Percentiles rank a stretch among this genome's conserved stretches.
Evolutionary conservation across 2,888 invertebrate genomes (phyloP).

Genomic region (Xestia ashworthii): DNA sequence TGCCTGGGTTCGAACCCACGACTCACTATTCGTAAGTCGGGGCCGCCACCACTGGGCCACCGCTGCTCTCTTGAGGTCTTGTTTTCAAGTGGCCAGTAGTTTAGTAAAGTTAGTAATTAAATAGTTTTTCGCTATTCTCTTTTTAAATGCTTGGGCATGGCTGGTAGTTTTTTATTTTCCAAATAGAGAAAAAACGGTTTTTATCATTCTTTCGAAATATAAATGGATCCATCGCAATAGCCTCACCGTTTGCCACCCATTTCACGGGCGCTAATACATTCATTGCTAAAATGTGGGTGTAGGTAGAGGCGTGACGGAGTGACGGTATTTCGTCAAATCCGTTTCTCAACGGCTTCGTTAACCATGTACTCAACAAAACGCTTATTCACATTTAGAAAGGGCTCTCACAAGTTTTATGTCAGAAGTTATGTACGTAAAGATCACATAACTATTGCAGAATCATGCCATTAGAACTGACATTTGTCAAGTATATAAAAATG

Average conservation of each 20-base stretch:
- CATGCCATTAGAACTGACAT: slow-evolving; percentile 51
- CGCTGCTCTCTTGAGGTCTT: too few relatives aligned
- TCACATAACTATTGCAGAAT: slow-evolving; percentile 49
- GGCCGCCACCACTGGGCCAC: too few relatives aligned
- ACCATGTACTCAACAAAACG: slow-evolving; percentile 11
- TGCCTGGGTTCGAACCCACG: too few relatives aligned
- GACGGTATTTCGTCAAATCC: slow-evolving; percentile 21
- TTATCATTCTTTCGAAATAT: slow-evolving; percentile 2
- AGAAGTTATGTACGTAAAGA: slow-evolving; percentile 35
- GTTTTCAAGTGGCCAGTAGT: slow-evolving; percentile 8
- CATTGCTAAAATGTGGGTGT: slow-evolving; percentile 22
- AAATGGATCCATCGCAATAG: slow-evolving; percentile 13
- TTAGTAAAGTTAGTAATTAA: background rate
- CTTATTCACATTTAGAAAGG: slow-evolving; percentile 52
- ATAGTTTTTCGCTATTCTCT: background rate
- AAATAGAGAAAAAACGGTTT: slow-evolving; percentile 7
- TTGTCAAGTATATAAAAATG: slow-evolving; percentile 65
- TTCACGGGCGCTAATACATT: background rate
- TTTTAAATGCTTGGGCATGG: background rate
- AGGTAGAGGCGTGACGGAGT: slow-evolving; percentile 14
- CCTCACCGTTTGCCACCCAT: background rate
- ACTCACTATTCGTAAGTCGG: too few relatives aligned
- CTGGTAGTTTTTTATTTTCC: background rate
- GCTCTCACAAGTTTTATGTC: slow-evolving; percentile 31
- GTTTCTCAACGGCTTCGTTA: slow-evolving; percentile 24